phyloP scores from a whole-genome alignment of 2,797 vertebrate genomes.

The Linurgus olivaceus region DNA sequence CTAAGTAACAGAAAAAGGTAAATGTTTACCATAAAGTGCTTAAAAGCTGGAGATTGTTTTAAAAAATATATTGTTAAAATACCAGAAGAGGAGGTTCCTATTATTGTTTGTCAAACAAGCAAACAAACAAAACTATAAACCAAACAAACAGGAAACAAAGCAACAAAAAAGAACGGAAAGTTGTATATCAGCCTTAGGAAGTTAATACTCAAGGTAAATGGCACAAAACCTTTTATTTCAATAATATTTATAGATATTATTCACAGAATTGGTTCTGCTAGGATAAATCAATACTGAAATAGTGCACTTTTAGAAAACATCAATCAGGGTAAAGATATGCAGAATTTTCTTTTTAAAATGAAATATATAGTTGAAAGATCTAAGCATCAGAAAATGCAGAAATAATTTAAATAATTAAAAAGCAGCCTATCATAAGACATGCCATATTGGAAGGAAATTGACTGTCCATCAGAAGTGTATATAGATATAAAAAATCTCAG shows the following conservation, averaged over 20 bases:
- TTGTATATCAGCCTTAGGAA: not conserved
- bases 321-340: not conserved
- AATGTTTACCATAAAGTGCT: not conserved
- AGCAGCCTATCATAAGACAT: not conserved
- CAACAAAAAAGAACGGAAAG: not conserved
- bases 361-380: not conserved
- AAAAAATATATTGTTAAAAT: not conserved
- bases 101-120: not conserved
- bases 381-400: not conserved
- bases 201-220: not conserved
- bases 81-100: not conserved
- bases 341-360: not conserved
- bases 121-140: not conserved
- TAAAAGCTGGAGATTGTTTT: not conserved
- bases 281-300: not conserved
- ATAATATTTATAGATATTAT: not conserved
- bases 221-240: not conserved
- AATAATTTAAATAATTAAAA: constrained; percentile 40
- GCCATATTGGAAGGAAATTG: not conserved
- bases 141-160: not conserved
- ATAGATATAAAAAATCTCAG: constrained; percentile 19
- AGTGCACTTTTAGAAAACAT: not conserved
- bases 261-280: not conserved
- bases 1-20: not conserved
- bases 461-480: constrained; percentile 4